phyloP scores from a whole-genome alignment of 2,113 vertebrate genomes.

The Proterorhinus semilunaris region DNA sequence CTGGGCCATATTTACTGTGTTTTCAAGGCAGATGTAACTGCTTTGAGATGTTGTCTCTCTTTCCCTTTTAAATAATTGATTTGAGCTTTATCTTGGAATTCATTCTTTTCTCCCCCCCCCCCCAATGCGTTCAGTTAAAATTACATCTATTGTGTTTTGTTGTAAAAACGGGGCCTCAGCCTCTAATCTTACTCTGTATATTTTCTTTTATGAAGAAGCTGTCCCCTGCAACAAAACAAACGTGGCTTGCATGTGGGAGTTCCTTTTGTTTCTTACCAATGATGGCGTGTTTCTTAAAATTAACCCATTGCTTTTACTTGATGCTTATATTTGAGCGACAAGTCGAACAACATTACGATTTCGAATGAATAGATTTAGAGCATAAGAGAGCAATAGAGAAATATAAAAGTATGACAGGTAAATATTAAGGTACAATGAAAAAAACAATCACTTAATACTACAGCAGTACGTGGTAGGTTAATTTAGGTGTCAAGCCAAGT shows the following conservation, averaged over 20 bases:
- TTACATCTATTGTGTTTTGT: conserved; percentile 67
- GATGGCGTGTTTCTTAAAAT: conserved; percentile 70
- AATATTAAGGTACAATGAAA: not conserved
- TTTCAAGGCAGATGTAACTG: conserved; percentile 82
- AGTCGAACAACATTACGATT: conserved; percentile 5
- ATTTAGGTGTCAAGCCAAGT: not conserved
- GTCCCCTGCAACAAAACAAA: conserved; percentile 79
- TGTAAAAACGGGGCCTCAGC: conserved; percentile 82
- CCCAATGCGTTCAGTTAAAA: conserved; percentile 66
- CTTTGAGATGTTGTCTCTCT: conserved; percentile 84
- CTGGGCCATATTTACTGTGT: conserved; percentile 72
- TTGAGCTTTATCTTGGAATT: conserved; percentile 83
- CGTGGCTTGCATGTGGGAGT: conserved; percentile 87
- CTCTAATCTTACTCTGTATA: conserved; percentile 65
- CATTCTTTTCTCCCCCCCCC: not conserved
- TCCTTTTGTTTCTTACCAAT: conserved; percentile 64
- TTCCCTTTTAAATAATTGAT: conserved; percentile 77
- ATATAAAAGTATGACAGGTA: not conserved
- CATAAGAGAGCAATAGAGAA: not conserved
- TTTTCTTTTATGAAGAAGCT: conserved; percentile 76
- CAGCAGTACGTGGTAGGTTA: not conserved
- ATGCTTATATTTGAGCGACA: conserved; percentile 45
- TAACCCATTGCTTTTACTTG: conserved; percentile 78
- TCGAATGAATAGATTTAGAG: not conserved
- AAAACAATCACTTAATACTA: not conserved